These are phyloP conservation scores for Romanogobio albipinnatus DNA, from an alignment of 2,113 vertebrate species.

Conservation along the genomic window DNA sequence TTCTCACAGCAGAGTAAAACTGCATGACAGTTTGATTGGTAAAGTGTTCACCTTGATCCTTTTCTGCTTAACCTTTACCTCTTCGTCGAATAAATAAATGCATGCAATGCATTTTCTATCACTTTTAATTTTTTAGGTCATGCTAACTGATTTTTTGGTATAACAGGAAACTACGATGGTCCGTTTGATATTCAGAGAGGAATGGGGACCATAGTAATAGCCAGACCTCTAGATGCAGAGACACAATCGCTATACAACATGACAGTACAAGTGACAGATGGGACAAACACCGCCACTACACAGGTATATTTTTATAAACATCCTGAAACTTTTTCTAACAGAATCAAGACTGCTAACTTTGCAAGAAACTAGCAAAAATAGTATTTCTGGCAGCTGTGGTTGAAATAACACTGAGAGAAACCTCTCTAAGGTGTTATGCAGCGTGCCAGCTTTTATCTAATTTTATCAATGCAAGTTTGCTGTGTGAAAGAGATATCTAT, in stretches of 20 bases:
- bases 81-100: not conserved
- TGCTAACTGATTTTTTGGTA: constrained; percentile 25
- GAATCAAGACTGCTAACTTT: not conserved
- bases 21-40: constrained; percentile 26
- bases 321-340: not conserved
- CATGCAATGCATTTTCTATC: not conserved
- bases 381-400: not conserved
- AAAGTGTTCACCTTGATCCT: constrained; percentile 20
- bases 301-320: constrained; percentile 78
- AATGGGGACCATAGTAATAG: constrained; percentile 90
- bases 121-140: not conserved
- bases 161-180: constrained; percentile 92
- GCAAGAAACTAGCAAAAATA: not conserved
- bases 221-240: constrained; percentile 93
- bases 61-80: not conserved
- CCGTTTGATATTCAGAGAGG: constrained; percentile 91
- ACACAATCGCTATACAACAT: constrained; percentile 91
- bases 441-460: constrained; percentile 25
- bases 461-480: constrained; percentile 15
- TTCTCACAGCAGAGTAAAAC: constrained; percentile 6
- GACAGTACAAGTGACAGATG: constrained; percentile 96
- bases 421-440: constrained; percentile 1
- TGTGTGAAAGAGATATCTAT: not conserved
- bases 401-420: not conserved
- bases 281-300: constrained; percentile 87